A percentile compares a stretch with the other conserved stretches of the same genome.
phyloP scores from a whole-genome alignment of 64 coral and sea anemone genomes.

The Porites lutea region DNA sequence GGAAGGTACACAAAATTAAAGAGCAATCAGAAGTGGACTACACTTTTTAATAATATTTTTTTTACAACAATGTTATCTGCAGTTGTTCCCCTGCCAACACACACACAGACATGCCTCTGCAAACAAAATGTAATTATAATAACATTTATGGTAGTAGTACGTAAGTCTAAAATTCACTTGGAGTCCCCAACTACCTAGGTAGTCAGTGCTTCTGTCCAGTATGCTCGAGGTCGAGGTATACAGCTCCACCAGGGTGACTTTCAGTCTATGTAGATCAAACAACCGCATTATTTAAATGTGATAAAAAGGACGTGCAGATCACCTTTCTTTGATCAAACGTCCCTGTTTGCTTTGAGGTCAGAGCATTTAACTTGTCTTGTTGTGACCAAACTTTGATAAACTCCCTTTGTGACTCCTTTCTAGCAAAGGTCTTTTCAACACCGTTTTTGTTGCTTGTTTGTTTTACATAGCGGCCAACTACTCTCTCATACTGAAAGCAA shows the following conservation, averaged over 20 bases:
- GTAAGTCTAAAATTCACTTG: not conserved
- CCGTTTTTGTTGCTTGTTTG: constrained; percentile 56
- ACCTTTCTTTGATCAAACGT: constrained; percentile 54
- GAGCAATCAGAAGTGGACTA: not conserved
- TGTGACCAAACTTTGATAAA: constrained; percentile 46
- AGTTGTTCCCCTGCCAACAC: not conserved
- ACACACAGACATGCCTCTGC: not conserved
- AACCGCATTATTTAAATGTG: not conserved
- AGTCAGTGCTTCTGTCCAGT: not conserved
- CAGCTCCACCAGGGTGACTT: not conserved
- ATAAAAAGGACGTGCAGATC: not conserved
- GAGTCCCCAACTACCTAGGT: not conserved
- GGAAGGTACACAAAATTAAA: not conserved
- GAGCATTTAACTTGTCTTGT: constrained; percentile 21
- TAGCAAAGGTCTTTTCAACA: constrained; percentile 36
- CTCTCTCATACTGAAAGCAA: constrained; percentile 56
- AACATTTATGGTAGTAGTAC: constrained; percentile 9
- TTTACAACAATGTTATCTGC: not conserved
- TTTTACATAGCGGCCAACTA: constrained; percentile 46
- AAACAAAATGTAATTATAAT: not conserved
- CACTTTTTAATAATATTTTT: not conserved
- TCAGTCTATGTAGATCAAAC: not conserved
- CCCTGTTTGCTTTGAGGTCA: constrained; percentile 20
- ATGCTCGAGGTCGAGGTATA: not conserved
- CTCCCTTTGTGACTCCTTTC: constrained; percentile 48